phyloP scores from a whole-genome alignment of 2,797 vertebrate species.

The Spinus pinus region DNA sequence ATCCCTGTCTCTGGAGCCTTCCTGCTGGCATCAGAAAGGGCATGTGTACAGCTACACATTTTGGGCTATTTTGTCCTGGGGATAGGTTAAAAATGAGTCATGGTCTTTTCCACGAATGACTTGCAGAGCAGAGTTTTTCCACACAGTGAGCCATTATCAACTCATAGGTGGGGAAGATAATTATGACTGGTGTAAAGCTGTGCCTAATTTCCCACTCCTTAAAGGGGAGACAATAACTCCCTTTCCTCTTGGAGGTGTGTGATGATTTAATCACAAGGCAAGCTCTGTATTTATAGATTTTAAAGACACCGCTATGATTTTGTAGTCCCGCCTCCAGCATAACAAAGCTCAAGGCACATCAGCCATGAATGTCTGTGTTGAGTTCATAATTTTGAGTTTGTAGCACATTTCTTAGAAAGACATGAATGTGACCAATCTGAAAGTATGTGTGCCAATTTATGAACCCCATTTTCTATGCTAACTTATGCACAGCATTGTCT shows the following conservation, averaged over 20 bases:
- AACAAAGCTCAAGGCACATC: background rate
- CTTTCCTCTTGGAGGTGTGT: constrained; percentile 22
- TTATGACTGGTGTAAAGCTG: constrained; percentile 42
- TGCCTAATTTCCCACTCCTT: constrained; percentile 31
- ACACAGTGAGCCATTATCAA: constrained; percentile 15
- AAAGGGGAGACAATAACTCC: constrained; percentile 35
- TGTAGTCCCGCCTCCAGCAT: background rate
- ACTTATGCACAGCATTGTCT: background rate
- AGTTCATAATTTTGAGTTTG: background rate
- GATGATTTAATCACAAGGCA: constrained; percentile 29
- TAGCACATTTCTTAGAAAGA: background rate
- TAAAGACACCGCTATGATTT: constrained; percentile 15
- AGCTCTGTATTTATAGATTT: constrained; percentile 46
- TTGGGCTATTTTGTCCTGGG: constrained; percentile 25
- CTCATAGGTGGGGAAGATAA: constrained; percentile 44
- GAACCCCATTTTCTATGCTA: background rate
- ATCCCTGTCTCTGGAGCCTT: background rate
- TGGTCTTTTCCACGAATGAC: constrained; percentile 4
- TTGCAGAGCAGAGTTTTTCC: background rate
- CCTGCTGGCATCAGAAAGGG: background rate
- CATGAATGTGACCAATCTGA: background rate
- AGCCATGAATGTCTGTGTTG: accelerated
- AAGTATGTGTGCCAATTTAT: background rate
- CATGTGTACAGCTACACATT: background rate
- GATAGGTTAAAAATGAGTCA: constrained; percentile 48